phyloP scores from a whole-genome alignment of 2,888 invertebrate species.

The Brachynemurus nebulosus region DNA sequence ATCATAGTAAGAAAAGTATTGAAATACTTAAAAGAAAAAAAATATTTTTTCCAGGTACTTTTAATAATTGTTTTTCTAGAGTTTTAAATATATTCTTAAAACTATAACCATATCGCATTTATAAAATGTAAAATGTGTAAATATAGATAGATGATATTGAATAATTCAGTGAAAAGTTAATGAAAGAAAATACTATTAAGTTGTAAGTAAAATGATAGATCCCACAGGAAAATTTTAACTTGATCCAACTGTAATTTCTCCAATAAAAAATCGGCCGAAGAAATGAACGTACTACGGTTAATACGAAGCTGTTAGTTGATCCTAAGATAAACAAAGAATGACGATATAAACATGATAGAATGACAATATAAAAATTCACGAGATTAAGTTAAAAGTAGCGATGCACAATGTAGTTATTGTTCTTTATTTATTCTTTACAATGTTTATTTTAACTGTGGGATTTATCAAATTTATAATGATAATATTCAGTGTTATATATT shows the following conservation, averaged over 20 bases:
- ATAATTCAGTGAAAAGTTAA: too few species aligned
- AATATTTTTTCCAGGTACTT: too few species aligned
- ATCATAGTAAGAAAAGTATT: too few species aligned
- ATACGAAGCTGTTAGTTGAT: slow-evolving; percentile 7
- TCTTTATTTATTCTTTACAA: background rate
- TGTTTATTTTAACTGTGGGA: slow-evolving; percentile 5
- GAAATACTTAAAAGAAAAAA: too few species aligned
- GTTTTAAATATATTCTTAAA: too few species aligned
- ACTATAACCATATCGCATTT: too few species aligned
- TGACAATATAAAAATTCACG: background rate
- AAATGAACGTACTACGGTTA: slow-evolving; percentile 3
- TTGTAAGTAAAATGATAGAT: slow-evolving; percentile 4
- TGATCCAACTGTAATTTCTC: slow-evolving; percentile 2
- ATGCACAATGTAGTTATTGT: slow-evolving; percentile 4
- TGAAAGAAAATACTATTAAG: background rate
- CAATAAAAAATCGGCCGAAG: background rate
- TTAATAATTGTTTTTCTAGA: too few species aligned
- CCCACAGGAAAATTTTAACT: slow-evolving; percentile 6
- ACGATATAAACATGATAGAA: background rate
- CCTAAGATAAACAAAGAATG: slow-evolving; percentile 8
- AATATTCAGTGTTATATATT: too few species aligned
- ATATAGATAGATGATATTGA: too few species aligned
- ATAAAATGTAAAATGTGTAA: too few species aligned
- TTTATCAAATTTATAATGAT: slow-evolving; percentile 7
- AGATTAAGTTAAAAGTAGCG: slow-evolving; percentile 1